Base-by-base conservation (phyloP, 2,113 vertebrate species). In the Lasiurus cinereus region DNA sequence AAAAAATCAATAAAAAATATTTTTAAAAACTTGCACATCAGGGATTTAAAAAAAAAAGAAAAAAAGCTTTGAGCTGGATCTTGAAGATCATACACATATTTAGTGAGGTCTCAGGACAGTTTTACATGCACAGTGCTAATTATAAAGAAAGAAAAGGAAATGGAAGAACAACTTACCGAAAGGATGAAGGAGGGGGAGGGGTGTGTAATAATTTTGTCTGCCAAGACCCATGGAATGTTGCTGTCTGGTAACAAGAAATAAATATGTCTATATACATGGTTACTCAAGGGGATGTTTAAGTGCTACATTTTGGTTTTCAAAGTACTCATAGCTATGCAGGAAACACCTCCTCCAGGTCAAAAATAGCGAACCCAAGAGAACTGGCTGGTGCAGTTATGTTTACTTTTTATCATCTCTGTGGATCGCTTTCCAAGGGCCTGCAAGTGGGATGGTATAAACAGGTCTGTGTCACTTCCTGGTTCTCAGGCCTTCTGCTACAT, bases 391-490 rank as follows among this genome's bases (percentile, higher is more conserved):
- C 31, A 78, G 54, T 89, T 46, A 21, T 94, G 93, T 97, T 97
- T 97, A 91, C 93, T 91, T 96, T 92, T 84, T 84, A 94, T 74
- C 94, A 89, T 96, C 94, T 83, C 80, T 39, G 43, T 67, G 86
- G 76, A 96, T 24, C 1, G 1, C 83, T 90, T 96, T 80, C 76
- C 92, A 90, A 86, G 96, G 86, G 76, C 84, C 62, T 62, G 73
- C 48, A 70, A 93, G 84, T 94, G 87, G 83, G 76, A 92, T 87
- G 95, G 82, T 67, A 97, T 96, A 97, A 97, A 97, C 93, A 97
- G 96, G 97, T 97, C 89, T 80, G 93, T 96, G 96, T 96, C 80
- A 91, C 94, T 97, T 97, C 91, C 93, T 94, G 73, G 52, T 94
- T 97, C 93, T 95, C 91, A 96, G 86, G 90, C 95, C 95, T 62